phyloP scores from a whole-genome alignment of 2,888 invertebrate genomes.

The Xylocampa areola region DNA sequence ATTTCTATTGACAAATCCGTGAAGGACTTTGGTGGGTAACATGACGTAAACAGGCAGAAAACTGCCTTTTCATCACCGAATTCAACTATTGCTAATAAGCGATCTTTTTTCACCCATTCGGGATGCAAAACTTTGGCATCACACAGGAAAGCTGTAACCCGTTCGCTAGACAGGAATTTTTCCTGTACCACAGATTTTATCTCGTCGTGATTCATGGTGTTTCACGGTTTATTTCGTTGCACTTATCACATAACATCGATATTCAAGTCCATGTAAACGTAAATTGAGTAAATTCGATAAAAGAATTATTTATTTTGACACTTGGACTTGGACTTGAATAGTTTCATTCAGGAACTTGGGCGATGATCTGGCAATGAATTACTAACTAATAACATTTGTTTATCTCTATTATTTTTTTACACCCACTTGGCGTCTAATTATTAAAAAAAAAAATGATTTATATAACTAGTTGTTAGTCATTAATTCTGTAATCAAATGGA shows the following conservation, averaged over 20 bases:
- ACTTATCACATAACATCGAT: conserved; percentile 49
- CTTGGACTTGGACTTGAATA: conserved; percentile 38
- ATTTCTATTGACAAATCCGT: conserved; percentile 95
- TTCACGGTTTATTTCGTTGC: conserved; percentile 52
- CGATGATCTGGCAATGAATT: too few relatives aligned
- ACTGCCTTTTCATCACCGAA: conserved; percentile 88
- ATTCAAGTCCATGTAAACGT: conserved; percentile 48
- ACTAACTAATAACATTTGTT: too few relatives aligned
- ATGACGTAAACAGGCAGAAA: conserved; percentile 87
- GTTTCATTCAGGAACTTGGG: conserved; percentile 33
- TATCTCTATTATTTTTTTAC: too few relatives aligned
- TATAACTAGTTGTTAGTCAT: too few relatives aligned
- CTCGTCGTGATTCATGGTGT: conserved; percentile 86
- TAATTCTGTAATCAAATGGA: too few relatives aligned
- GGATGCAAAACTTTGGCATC: conserved; percentile 86
- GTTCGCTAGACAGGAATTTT: conserved; percentile 86
- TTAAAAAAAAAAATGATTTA: too few relatives aligned
- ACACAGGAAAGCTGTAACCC: conserved; percentile 83
- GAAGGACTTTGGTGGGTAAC: conserved; percentile 92
- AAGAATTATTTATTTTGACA: conserved; percentile 40
- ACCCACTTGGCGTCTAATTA: too few relatives aligned
- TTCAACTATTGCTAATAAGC: conserved; percentile 85
- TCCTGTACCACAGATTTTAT: conserved; percentile 86
- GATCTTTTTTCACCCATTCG: conserved; percentile 84
- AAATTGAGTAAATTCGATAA: conserved; percentile 42